These are phyloP conservation scores for Danaus melanippus DNA, from an alignment of 1,140 invertebrate species.

Conservation along the genomic window DNA sequence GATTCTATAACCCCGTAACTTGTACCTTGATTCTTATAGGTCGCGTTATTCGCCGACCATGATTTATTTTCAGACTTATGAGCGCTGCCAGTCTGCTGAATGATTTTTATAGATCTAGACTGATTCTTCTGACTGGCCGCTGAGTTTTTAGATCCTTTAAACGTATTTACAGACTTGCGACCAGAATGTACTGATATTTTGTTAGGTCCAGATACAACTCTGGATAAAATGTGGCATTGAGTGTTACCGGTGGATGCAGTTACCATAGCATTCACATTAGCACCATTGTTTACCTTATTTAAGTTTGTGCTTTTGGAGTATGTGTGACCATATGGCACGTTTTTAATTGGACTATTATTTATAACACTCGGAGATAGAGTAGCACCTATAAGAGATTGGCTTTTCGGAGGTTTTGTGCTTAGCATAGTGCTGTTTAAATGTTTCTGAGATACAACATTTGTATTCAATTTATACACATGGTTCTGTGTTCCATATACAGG, in stretches of 20 bases:
- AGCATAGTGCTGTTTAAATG: slow-evolving; percentile 57
- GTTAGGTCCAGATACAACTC: slow-evolving; percentile 61
- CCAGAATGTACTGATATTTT: slow-evolving; percentile 64
- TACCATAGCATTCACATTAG: slow-evolving; percentile 63
- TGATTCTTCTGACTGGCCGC: slow-evolving; percentile 51
- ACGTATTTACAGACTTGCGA: slow-evolving; percentile 54
- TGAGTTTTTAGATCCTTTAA: slow-evolving; percentile 55
- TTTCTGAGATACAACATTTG: slow-evolving; percentile 51
- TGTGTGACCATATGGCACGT: slow-evolving; percentile 57
- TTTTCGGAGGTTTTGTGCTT: slow-evolving; percentile 54
- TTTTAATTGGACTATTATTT: slow-evolving; percentile 57
- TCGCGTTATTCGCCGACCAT: slow-evolving; percentile 52
- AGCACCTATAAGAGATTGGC: slow-evolving; percentile 55
- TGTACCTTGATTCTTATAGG: slow-evolving; percentile 49
- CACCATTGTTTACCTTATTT: slow-evolving; percentile 66
- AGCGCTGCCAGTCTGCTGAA: slow-evolving; percentile 52
- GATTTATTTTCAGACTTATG: slow-evolving; percentile 54
- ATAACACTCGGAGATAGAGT: slow-evolving; percentile 49
- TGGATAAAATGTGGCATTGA: slow-evolving; percentile 62
- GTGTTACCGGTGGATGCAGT: slow-evolving; percentile 56
- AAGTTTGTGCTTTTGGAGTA: slow-evolving; percentile 59
- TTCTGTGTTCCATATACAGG: slow-evolving; percentile 59
- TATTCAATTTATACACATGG: slow-evolving; percentile 60
- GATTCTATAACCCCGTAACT: slow-evolving; percentile 47
- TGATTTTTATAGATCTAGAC: slow-evolving; percentile 62